Evolutionary conservation across 2,888 invertebrate species (phyloP).

Genomic region (Cacoxenus indagator): DNA sequence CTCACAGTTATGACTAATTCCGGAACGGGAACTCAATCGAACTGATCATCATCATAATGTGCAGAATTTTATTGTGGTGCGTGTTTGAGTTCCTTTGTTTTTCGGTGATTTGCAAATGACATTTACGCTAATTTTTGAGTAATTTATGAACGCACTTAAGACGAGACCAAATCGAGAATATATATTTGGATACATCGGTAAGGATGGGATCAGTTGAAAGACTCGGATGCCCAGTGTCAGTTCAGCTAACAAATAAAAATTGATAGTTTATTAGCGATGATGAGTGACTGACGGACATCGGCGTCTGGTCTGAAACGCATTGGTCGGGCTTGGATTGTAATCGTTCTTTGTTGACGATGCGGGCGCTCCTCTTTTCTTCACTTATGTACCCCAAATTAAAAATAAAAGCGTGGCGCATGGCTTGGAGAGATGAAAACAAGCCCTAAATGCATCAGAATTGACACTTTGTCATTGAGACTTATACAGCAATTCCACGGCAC

Average conservation of each 20-base stretch:
- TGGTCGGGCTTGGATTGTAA: no score
- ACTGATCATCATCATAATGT: not conserved
- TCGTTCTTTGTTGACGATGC: not conserved
- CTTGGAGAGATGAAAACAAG: no score
- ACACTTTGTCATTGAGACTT: no score
- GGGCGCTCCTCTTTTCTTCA: constrained; percentile 8
- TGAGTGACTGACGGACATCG: constrained; percentile 35
- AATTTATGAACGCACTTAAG: constrained; percentile 24
- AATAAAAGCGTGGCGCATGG: no score
- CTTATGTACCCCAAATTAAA: no score
- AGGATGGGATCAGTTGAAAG: not conserved
- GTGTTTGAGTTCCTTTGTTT: not conserved
- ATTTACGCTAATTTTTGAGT: constrained; percentile 18
- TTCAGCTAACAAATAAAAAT: constrained; percentile 41
- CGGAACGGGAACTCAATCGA: not conserved
- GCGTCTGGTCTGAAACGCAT: not conserved
- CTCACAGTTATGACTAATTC: constrained; percentile 15
- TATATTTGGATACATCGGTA: no score
- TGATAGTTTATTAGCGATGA: constrained; percentile 44
- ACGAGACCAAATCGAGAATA: not conserved
- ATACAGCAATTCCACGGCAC: no score
- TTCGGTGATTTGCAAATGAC: constrained; percentile 23
- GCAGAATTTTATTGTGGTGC: not conserved
- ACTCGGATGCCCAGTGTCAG: no score
- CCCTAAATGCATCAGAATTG: no score